Base-by-base conservation (phyloP, 2,888 invertebrate genomes). In the Parapristionchus giblindavisi region DNA sequence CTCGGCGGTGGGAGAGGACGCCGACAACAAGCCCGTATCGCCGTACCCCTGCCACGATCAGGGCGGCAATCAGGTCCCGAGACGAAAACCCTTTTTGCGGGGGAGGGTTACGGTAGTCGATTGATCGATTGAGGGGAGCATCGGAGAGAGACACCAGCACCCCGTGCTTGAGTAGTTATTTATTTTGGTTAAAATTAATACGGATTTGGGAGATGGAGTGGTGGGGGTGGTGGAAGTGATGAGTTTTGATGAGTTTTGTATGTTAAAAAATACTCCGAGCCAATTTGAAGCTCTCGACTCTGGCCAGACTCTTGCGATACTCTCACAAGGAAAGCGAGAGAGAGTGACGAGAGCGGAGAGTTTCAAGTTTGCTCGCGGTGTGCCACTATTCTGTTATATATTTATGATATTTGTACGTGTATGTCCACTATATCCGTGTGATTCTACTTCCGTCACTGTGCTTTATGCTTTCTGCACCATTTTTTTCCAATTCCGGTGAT, bases 1-100 rank as follows among this genome's bases (percentile, higher is more conserved):
- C 77, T 78, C 81, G 48, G 79, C 85, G 6, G 85, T 85, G 36
- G 87, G 85, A 60, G 88, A 88, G 40, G 86, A 87, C 36, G 80
- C 81, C 27, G 82, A 85, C 77, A 80, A 81, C 77, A 84, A 86
- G 81, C 87, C 90, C 24, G 82, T 88, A 68, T 77, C 79, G 58
- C 87, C 87, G 29, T 88, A 88, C 76, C 85, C 85, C 43, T 88
- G 88, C 79, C 88, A 88, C 79, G 81, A 78, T 38, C 85, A 85
- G 79, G 88, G 87, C 52, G 88, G 88, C 68, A 88, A 88, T 78
- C 88, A 88, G 89, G 89, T 89, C 71, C 29, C 27, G 29, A 54
- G 21, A 43, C 24, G 68, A 52, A 40, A 1, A 21, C 3, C n/a
- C n/a, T n/a, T n/a, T n/a, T 24, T 17, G 11, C 14, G 17, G 56